Evolutionary conservation across 2,888 invertebrate genomes (phyloP), one percentile per base, ranked within the genome.

Genomic region (Meteorus cinctellus): DNA sequence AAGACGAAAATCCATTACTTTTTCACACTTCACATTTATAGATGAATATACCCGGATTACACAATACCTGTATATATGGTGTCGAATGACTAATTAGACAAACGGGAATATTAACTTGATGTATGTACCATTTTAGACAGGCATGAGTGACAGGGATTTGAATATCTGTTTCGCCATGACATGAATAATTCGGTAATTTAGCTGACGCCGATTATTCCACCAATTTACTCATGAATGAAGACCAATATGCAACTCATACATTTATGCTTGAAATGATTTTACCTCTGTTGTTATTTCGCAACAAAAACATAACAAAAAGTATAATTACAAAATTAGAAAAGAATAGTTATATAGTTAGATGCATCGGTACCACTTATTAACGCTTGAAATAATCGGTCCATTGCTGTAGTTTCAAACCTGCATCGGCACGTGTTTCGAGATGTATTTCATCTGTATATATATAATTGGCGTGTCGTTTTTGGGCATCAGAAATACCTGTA

Each of bases 371-470:
- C 65, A 27, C 29, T 66, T 6, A 59, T 63, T 31, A 67, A 60
- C 71, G 72, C 72, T 73, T 69, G 75, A 75, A 81, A 82, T 83
- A 77, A 67, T 82, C 79, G 77, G 74, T 78, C 81, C 76, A 82
- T 80, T 79, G 55, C 19, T 24, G 55, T 78, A 55, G 81, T 41
- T 41, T 0, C 75, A 71, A 68, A 60, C 4, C n/a, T 59, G 45
- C 70, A 41, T 75, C 75, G 81, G 86, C 87, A 86, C 87, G 87
- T 85, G 87, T 87, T 85, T 83, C 83, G 81, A 67, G 82, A 79
- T n/a, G n/a, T 31, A 80, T 77, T 79, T 80, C 4, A n/a, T 16
- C 4, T 48, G 2, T n/a, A n/a, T 48, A 19, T 19, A 55, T 82
- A 83, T 86, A 87, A 87, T 86, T 86, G 86, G 79, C 77, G 76